A percentile compares a stretch with the other conserved stretches of the same genome.
Evolutionary conservation across 2,888 invertebrate genomes (phyloP).

Genomic region (Xanthorhoe spadicearia): DNA sequence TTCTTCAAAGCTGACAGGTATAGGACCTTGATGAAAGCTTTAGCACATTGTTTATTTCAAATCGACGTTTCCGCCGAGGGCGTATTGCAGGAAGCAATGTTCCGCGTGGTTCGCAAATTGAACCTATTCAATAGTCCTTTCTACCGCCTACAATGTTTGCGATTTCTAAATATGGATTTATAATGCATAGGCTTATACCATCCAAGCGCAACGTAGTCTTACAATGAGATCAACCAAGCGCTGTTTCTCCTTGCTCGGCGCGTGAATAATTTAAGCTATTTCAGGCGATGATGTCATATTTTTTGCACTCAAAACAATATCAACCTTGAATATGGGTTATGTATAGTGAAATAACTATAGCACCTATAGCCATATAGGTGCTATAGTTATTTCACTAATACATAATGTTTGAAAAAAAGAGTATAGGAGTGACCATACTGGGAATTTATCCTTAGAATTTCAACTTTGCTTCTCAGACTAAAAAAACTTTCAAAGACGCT

Average conservation of each 20-base stretch:
- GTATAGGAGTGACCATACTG: background rate
- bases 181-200: constrained; percentile 5
- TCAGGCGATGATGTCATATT: constrained; percentile 46
- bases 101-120: constrained; percentile 41
- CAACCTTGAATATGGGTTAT: constrained; percentile 22
- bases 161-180: constrained; percentile 1
- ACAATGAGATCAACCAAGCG: constrained; percentile 29
- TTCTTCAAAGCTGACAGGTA: constrained; percentile 6
- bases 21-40: constrained; percentile 33
- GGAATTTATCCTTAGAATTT: too few species aligned
- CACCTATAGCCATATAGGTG: background rate
- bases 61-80: constrained; percentile 38
- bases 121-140: constrained; percentile 9
- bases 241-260: constrained; percentile 22
- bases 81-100: constrained; percentile 37
- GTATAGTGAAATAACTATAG: constrained; percentile 13
- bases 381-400: too few species aligned
- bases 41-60: constrained; percentile 16
- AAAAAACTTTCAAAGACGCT: too few species aligned
- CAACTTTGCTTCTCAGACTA: too few species aligned
- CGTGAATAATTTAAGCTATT: constrained; percentile 35
- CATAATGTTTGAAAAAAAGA: background rate
- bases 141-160: constrained; percentile 3
- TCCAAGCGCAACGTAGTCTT: constrained; percentile 18
- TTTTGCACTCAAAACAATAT: constrained; percentile 28